Evolutionary conservation across 1,140 invertebrate genomes (phyloP).

Genomic region (Heterodera carotae): DNA sequence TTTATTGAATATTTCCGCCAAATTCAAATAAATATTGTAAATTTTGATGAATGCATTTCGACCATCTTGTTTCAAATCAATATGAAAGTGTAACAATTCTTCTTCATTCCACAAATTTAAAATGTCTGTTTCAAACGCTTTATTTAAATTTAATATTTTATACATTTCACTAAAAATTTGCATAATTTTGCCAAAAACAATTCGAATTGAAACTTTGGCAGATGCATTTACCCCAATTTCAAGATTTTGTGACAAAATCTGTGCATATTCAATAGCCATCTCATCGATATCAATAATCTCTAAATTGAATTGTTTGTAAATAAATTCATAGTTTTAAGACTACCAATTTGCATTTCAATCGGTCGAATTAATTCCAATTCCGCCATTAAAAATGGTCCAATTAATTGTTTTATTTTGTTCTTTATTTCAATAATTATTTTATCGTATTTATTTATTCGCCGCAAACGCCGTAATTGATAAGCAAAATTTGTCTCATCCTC

Average conservation of each 20-base stretch:
- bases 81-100: not conserved
- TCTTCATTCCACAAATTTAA: not conserved
- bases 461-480: not conserved
- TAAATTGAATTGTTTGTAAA: not conserved
- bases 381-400: not conserved
- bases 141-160: not conserved
- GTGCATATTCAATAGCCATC: not conserved
- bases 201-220: not conserved
- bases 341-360: not conserved
- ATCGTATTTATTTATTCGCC: not conserved
- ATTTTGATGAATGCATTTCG: not conserved
- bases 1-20: not conserved
- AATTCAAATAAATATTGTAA: not conserved
- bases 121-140: not conserved
- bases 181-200: slow-evolving; percentile 2
- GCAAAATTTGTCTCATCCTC: not conserved
- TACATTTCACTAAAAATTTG: not conserved
- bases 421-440: not conserved
- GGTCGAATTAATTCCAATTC: not conserved
- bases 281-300: not conserved
- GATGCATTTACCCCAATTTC: not conserved
- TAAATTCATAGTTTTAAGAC: not conserved
- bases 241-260: not conserved
- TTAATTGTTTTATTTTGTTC: not conserved
- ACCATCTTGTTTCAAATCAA: not conserved